Base-by-base conservation (phyloP, 2,797 vertebrate species). In the Falco biarmicus region DNA sequence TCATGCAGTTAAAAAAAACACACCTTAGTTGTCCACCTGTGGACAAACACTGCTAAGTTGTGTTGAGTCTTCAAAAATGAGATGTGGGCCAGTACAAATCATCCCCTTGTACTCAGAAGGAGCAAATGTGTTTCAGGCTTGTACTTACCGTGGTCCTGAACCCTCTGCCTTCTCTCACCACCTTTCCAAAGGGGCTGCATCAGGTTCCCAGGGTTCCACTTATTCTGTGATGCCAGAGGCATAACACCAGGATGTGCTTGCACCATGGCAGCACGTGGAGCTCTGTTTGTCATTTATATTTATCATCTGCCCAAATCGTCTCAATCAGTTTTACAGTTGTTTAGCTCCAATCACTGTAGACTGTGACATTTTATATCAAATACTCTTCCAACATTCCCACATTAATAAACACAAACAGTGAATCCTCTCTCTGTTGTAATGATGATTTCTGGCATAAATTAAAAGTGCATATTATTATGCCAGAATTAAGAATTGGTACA, bases 321-420 rank as follows among this genome's bases (percentile, higher is more conserved):
- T 81, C 94, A 60, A 78, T 78, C 50, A 43, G 28, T 84, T 94
- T 92, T 92, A 90, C 80, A 87, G 90, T 87, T 90, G 60, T 86
- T 94, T 85, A 90, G 57, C 60, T 94, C 51, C 43, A 77, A 45
- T 87, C 93, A 91, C 48, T 79, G 41, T 91, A 89, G 82, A 84
- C 60, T 89, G 87, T 90, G 92, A 93, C 95, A 96, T 93, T 93
- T 96, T 91, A 88, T 93, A 83, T 74, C 75, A 93, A 93, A 93
- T 86, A 74, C 83, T 84, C 89, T 93, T 94, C 84, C 88, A 94
- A 88, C 12, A 54, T 94, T 89, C 87, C 78, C 93, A 95, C 88
- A 96, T 96, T 97, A 94, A 92, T 93, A 93, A 95, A 92, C 86
- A 93, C 76, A 97, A 95, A 94, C 80, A 96, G 87, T 70, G 85